Evolutionary conservation across 2,113 vertebrate species (phyloP), one percentile per base, ranked within the genome.

Genomic region (Calidris pygmaea): DNA sequence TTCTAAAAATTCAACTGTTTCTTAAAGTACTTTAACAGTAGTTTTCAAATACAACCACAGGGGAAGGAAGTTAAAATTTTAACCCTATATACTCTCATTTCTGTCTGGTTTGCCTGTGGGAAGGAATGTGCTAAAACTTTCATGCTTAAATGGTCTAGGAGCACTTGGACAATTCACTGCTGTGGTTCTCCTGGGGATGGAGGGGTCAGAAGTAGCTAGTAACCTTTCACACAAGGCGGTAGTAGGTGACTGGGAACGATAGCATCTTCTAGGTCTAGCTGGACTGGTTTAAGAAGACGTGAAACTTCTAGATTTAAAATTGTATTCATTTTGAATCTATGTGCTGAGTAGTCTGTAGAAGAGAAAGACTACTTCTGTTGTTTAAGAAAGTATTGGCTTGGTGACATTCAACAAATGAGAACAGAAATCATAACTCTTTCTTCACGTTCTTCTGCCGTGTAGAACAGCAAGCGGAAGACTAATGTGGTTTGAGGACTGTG

Each of bases 11-110:
- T 76, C 9, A 52, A 26, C 22, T 35, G 22, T 60, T 83, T 66
- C 34, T n/a, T 45, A 26, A 9, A 37, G 3, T 62, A 47, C 12
- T 82, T 59, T 2, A 75, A 41, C 34, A 76, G 67, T 89, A 67
- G 62, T 83, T 92, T 90, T 94, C 35, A 90, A 72, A 39, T 79
- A 30, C 3, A 60, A 19, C 45, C 74, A 43, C n/a, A 59, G 23
- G 22, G 59, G 13, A 93, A 94, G 81, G 66, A 97, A 87, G 85
- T 84, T 50, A 58, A 86, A 48, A 81, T 37, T 86, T 86, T 60
- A 89, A 77, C 59, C 16, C 12, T 67, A 0, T 66, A 37, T n/a
- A 50, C 3, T 59, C 21, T 73, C 80, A 48, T 43, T 88, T 86
- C 39, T 82, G 11, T 26, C 20, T 58, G 7, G 12, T 72, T 68